Evolutionary conservation across 2,113 vertebrate genomes (phyloP).

Genomic region (Perca schrenkii): DNA sequence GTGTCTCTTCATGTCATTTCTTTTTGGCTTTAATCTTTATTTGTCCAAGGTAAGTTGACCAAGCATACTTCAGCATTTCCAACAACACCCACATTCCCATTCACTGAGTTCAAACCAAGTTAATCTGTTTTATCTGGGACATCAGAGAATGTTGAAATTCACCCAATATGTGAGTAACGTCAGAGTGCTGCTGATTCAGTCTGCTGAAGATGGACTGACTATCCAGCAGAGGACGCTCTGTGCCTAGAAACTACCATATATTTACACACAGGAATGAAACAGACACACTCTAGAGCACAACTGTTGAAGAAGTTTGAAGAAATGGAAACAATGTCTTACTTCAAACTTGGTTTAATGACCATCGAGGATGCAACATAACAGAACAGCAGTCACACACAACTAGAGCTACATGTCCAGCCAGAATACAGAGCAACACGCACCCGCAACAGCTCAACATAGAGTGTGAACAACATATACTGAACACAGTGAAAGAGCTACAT

Average conservation of each 20-base stretch:
- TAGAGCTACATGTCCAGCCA: too few relatives aligned
- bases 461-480: too few relatives aligned
- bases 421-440: too few relatives aligned
- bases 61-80: background rate
- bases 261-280: background rate
- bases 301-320: too few relatives aligned
- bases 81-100: constrained; percentile 5
- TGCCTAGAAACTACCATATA: background rate
- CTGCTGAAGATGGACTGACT: background rate
- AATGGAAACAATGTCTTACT: too few relatives aligned
- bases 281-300: background rate
- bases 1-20: background rate
- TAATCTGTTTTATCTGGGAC: background rate
- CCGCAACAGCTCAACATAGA: too few relatives aligned
- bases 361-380: too few relatives aligned
- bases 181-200: background rate
- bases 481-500: too few relatives aligned
- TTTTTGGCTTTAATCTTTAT: constrained; percentile 20
- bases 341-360: too few relatives aligned
- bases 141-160: background rate
- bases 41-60: constrained; percentile 16
- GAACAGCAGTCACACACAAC: too few relatives aligned
- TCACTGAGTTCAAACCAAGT: background rate
- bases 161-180: background rate
- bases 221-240: constrained; percentile 68